phyloP scores from a whole-genome alignment of 2,797 vertebrate genomes.

The Lepus townsendii region DNA sequence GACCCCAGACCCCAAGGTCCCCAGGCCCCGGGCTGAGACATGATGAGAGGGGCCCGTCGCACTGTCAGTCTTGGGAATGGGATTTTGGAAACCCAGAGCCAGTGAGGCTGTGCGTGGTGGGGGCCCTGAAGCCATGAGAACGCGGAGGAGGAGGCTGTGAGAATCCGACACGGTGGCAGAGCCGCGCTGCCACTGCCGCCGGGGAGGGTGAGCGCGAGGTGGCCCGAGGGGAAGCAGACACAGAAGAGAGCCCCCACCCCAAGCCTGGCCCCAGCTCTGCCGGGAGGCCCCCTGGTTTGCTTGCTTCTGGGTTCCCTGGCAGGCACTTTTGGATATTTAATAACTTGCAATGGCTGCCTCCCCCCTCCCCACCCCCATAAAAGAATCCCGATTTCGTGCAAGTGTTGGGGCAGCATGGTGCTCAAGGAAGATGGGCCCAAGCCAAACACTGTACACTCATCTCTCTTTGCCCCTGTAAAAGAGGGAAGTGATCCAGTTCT shows the following conservation, averaged over 20 bases:
- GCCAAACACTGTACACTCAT: not conserved
- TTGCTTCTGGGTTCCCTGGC: not conserved
- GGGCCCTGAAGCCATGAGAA: not conserved
- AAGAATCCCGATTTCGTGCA: not conserved
- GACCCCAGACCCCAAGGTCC: not conserved
- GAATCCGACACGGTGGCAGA: not conserved
- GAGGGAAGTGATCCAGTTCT: not conserved
- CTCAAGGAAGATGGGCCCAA: not conserved
- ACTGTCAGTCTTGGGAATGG: not conserved
- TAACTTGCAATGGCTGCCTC: not conserved
- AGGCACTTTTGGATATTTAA: not conserved
- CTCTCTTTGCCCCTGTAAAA: not conserved
- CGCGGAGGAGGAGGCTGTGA: slow-evolving; percentile 4
- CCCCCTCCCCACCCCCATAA: not conserved
- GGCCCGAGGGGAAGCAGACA: not conserved
- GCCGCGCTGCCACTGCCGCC: not conserved
- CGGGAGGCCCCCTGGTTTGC: not conserved
- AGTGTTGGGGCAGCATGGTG: not conserved
- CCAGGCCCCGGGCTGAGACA: not conserved
- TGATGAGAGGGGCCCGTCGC: not conserved
- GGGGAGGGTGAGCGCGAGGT: not conserved
- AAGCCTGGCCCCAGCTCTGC: not conserved
- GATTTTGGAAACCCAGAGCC: not conserved
- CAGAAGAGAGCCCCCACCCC: not conserved
- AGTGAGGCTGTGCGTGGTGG: not conserved